Percentiles rank a stretch among this genome's conserved stretches.
phyloP scores from a whole-genome alignment of 2,888 invertebrate genomes.

The Strigamia crassipes region DNA sequence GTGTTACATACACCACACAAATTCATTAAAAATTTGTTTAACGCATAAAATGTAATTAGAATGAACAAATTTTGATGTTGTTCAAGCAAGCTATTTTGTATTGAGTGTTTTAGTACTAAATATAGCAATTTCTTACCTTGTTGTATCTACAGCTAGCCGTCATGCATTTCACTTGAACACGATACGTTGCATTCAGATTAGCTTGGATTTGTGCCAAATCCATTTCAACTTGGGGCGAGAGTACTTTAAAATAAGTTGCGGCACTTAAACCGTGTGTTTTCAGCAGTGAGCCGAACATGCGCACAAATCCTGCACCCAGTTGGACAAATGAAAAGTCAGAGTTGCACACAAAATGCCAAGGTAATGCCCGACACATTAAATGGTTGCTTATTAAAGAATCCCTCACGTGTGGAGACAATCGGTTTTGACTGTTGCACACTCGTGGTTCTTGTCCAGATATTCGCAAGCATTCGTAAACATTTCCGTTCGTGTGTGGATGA shows the following conservation, averaged over 20 bases:
- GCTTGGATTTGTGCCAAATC: not conserved
- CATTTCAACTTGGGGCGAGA: slow-evolving; percentile 43
- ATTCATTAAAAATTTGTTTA: too few species aligned
- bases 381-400: slow-evolving; percentile 51
- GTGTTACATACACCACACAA: too few species aligned
- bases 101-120: too few species aligned
- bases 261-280: slow-evolving; percentile 23
- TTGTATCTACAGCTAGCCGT: not conserved
- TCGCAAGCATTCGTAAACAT: not conserved
- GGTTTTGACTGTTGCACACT: not conserved
- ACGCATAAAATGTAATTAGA: too few species aligned
- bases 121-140: not conserved
- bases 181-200: slow-evolving; percentile 10
- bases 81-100: too few species aligned
- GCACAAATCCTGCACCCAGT: slow-evolving; percentile 51
- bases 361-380: slow-evolving; percentile 52
- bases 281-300: slow-evolving; percentile 46
- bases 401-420: slow-evolving; percentile 50
- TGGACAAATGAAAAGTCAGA: slow-evolving; percentile 52
- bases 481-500: too few species aligned
- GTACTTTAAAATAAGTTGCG: slow-evolving; percentile 41
- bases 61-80: too few species aligned
- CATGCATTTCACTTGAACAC: not conserved
- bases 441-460: not conserved
- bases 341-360: slow-evolving; percentile 53